Evolutionary conservation across 2,113 vertebrate species (phyloP).

Genomic region (Clarias gariepinus): DNA sequence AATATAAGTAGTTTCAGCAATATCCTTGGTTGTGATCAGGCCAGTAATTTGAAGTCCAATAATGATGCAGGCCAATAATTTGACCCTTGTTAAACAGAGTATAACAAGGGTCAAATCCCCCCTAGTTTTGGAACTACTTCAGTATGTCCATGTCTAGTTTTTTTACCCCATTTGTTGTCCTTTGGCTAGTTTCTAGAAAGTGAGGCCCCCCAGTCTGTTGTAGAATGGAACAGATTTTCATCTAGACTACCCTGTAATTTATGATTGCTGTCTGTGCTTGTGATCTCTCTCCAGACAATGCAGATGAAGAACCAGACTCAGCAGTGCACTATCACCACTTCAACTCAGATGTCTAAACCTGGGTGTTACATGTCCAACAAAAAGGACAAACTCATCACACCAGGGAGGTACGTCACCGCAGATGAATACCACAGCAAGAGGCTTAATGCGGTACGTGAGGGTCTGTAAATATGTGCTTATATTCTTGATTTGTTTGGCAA

Average conservation of each 20-base stretch:
- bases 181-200: background rate
- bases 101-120: too few species aligned
- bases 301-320: conserved; percentile 69
- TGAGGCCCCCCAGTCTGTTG: background rate
- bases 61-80: too few species aligned
- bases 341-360: conserved; percentile 88
- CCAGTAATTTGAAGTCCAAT: too few species aligned
- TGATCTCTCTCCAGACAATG: conserved; percentile 72
- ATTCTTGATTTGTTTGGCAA: background rate
- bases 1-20: too few species aligned
- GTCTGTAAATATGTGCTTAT: background rate
- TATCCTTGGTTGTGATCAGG: too few species aligned
- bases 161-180: background rate
- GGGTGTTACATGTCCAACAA: conserved; percentile 83
- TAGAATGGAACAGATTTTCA: background rate
- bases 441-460: conserved; percentile 80
- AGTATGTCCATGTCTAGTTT: background rate
- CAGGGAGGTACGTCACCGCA: conserved; percentile 80
- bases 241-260: background rate
- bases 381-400: conserved; percentile 79
- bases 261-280: background rate
- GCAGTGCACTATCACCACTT: conserved; percentile 77
- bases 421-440: conserved; percentile 74
- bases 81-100: too few species aligned
- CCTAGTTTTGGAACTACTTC: background rate